phyloP scores from a whole-genome alignment of 92 coral and sea anemone species.

The Blastomussa wellsi region DNA sequence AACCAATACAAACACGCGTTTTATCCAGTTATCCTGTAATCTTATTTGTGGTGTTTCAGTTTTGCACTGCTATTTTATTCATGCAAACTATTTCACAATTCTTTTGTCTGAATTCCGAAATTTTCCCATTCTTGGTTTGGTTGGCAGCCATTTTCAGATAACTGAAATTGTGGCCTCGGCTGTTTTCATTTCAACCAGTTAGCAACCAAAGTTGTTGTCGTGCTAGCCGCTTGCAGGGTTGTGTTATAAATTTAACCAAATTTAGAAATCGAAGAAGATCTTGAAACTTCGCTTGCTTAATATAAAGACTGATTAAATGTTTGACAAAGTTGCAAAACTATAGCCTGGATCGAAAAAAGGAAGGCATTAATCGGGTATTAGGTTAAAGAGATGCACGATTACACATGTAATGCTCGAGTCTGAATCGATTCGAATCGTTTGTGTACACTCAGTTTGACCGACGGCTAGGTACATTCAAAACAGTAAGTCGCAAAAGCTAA shows the following conservation, averaged over 20 bases:
- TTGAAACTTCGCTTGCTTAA: not conserved
- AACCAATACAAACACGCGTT: not conserved
- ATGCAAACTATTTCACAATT: constrained; percentile 19
- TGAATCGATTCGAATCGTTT: not conserved
- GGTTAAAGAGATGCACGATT: not conserved
- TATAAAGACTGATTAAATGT: not conserved
- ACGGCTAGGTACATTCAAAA: not conserved
- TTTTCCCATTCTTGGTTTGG: not conserved
- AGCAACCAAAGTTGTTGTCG: not conserved
- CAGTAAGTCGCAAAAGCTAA: not conserved
- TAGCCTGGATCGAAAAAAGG: not conserved
- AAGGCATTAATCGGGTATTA: not conserved
- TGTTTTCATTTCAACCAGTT: not conserved
- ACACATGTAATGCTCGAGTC: too few species aligned
- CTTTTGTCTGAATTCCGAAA: not conserved
- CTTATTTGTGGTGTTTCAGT: not conserved
- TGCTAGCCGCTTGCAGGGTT: not conserved
- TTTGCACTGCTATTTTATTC: not conserved
- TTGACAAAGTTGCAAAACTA: not conserved
- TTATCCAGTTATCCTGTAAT: not conserved
- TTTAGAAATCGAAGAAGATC: not conserved
- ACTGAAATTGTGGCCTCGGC: not conserved
- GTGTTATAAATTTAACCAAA: not conserved
- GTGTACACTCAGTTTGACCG: not conserved
- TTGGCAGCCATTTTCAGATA: not conserved